Conservation (phyloP, 2,888 invertebrate genomes). For the Meliscaeva auricollis region DNA sequence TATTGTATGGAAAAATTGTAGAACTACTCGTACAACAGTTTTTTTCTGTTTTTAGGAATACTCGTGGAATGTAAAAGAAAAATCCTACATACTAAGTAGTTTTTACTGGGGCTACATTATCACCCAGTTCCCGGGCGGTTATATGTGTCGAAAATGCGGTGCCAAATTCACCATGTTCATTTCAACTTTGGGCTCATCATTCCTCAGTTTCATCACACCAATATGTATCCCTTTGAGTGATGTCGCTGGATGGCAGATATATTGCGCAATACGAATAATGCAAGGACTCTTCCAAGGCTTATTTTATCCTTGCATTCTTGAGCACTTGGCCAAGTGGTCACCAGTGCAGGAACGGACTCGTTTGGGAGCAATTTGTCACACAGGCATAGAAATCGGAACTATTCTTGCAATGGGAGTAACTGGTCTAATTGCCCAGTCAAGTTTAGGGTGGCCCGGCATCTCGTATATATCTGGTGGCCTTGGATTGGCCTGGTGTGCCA, state of each 20-base stretch:
- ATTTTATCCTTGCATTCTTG: constrained; percentile 87
- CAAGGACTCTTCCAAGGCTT: constrained; percentile 88
- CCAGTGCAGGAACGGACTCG: constrained; percentile 87
- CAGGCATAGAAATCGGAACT: constrained; percentile 89
- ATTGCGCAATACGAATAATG: constrained; percentile 86
- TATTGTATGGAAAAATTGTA: neutral
- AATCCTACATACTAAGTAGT: constrained; percentile 87
- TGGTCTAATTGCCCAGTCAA: constrained; percentile 86
- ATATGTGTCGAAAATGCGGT: constrained; percentile 88
- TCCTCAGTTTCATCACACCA: constrained; percentile 88
- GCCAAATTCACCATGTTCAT: constrained; percentile 86
- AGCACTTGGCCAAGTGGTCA: constrained; percentile 88
- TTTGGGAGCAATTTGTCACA: constrained; percentile 85
- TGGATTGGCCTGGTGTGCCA: constrained; percentile 84
- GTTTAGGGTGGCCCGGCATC: constrained; percentile 87
- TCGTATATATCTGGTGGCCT: constrained; percentile 86
- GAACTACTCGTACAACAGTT: too few species aligned
- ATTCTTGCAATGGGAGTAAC: constrained; percentile 87
- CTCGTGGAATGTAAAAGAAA: constrained; percentile 85
- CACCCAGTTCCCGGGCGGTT: constrained; percentile 87
- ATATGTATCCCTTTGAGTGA: constrained; percentile 86
- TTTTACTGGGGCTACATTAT: constrained; percentile 92
- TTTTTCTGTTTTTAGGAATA: constrained; percentile 78
- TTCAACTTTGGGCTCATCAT: constrained; percentile 87
- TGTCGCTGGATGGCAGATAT: constrained; percentile 85